Evolutionary conservation across 2,888 invertebrate species (phyloP).

Genomic region (Emmelina monodactyla): DNA sequence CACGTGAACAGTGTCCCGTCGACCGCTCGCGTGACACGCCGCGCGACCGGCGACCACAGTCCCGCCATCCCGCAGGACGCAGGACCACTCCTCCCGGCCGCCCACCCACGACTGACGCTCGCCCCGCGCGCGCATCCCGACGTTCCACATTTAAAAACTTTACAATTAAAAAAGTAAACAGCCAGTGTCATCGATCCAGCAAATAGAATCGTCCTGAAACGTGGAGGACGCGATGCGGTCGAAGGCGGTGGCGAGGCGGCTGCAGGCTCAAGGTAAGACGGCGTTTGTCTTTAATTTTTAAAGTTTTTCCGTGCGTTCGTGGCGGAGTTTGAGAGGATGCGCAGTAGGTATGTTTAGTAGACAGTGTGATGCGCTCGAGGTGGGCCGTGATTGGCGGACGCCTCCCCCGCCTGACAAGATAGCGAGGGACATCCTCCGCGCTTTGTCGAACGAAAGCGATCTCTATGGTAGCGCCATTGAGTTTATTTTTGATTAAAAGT

Average conservation of each 20-base stretch:
- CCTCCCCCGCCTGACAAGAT: constrained; percentile 64
- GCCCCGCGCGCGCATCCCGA: constrained; percentile 24
- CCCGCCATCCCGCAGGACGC: constrained; percentile 23
- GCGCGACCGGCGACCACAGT: constrained; percentile 31
- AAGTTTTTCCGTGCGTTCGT: background rate
- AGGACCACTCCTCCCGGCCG: constrained; percentile 38
- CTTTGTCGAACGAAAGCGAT: constrained; percentile 18
- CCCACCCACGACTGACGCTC: constrained; percentile 37
- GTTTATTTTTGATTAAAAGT: constrained; percentile 22
- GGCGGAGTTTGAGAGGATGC: constrained; percentile 25
- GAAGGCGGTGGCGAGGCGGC: constrained; percentile 75
- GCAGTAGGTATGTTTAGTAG: constrained; percentile 47
- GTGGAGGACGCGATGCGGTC: constrained; percentile 70
- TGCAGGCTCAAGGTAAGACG: constrained; percentile 75
- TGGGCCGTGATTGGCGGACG: constrained; percentile 45
- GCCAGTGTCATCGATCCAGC: no score
- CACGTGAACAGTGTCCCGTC: constrained; percentile 64
- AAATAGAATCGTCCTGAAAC: constrained; percentile 26
- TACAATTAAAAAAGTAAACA: constrained; percentile 28
- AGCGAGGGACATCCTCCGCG: constrained; percentile 55
- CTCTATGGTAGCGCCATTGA: constrained; percentile 20
- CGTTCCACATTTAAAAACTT: constrained; percentile 28
- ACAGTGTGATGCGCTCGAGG: constrained; percentile 51
- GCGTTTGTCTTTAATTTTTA: constrained; percentile 20
- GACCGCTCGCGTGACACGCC: constrained; percentile 62